Conservation (phyloP, 2,888 invertebrate species). For the Drosophila recens region DNA sequence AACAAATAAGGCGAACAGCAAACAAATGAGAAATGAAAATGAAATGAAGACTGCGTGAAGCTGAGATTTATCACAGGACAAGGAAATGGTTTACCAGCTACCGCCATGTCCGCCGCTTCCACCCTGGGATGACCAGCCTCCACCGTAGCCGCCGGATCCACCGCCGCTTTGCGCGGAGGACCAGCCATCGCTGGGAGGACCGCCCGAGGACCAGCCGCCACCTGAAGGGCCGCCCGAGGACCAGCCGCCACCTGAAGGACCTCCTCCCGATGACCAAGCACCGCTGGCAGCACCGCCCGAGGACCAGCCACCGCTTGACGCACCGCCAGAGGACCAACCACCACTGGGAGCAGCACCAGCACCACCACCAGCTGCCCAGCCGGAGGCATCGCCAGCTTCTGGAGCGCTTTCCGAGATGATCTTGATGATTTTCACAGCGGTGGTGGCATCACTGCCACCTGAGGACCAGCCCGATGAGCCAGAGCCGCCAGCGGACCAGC, state of each 20-base stretch:
- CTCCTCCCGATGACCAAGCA: constrained; percentile 38
- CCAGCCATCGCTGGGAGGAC: constrained; percentile 51
- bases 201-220: constrained; percentile 49
- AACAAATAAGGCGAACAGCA: constrained; percentile 53
- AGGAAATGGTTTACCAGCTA: constrained; percentile 56
- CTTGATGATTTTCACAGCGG: constrained; percentile 62
- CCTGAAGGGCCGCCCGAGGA: constrained; percentile 27
- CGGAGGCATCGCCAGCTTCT: constrained; percentile 31
- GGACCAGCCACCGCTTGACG: constrained; percentile 31
- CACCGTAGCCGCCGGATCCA: constrained; percentile 11
- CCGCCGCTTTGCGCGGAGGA: constrained; percentile 43
- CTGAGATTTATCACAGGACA: constrained; percentile 51
- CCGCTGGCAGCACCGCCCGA: constrained; percentile 29
- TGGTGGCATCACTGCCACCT: constrained; percentile 41
- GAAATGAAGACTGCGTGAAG: constrained; percentile 31
- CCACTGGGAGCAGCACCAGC: constrained; percentile 49
- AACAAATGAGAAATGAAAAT: constrained; percentile 37
- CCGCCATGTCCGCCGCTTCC: constrained; percentile 41
- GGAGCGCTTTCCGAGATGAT: constrained; percentile 55
- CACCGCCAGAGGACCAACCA: constrained; percentile 51
- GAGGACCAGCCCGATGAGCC: constrained; percentile 62
- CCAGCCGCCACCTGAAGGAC: constrained; percentile 20
- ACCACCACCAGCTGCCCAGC: constrained; percentile 51
- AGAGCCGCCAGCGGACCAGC: constrained; percentile 50
- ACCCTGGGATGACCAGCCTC: constrained; percentile 44